These are phyloP conservation scores for Craseonycteris thonglongyai DNA, from an alignment of 2,113 vertebrate species.

Conservation along the genomic window DNA sequence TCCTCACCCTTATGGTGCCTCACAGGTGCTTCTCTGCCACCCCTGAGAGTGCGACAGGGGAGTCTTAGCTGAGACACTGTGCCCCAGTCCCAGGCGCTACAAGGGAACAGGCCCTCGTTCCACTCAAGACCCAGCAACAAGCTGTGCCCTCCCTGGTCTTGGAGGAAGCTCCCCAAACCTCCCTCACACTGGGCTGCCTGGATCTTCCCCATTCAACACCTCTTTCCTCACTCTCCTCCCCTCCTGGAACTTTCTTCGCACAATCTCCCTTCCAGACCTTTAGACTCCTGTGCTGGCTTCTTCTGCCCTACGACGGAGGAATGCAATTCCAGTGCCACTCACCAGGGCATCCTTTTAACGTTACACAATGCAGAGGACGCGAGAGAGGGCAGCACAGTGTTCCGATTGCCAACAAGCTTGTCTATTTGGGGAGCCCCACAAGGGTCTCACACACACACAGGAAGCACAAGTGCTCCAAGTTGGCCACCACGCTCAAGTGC, in stretches of 20 bases:
- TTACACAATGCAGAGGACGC: background rate
- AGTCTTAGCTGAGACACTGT: background rate
- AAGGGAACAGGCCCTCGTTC: background rate
- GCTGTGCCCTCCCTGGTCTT: background rate
- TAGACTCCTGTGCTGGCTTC: background rate
- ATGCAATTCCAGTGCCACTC: background rate
- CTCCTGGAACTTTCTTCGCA: background rate
- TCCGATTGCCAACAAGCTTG: background rate
- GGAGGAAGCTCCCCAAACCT: background rate
- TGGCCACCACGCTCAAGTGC: background rate
- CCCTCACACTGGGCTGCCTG: background rate
- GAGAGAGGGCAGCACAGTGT: background rate
- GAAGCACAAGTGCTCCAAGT: background rate
- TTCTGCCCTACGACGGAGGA: background rate
- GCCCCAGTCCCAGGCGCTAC: background rate
- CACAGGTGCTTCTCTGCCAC: background rate
- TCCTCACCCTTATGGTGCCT: background rate
- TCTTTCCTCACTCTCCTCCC: background rate
- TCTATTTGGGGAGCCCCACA: background rate
- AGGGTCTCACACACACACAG: accelerated
- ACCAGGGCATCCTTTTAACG: background rate
- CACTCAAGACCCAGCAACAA: background rate
- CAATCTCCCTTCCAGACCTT: background rate
- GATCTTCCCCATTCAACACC: background rate
- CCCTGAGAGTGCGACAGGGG: background rate